A percentile compares a stretch with the other conserved stretches of the same genome.
Conservation (phyloP, 2,113 vertebrate genomes). For the Colaptes auratus region DNA sequence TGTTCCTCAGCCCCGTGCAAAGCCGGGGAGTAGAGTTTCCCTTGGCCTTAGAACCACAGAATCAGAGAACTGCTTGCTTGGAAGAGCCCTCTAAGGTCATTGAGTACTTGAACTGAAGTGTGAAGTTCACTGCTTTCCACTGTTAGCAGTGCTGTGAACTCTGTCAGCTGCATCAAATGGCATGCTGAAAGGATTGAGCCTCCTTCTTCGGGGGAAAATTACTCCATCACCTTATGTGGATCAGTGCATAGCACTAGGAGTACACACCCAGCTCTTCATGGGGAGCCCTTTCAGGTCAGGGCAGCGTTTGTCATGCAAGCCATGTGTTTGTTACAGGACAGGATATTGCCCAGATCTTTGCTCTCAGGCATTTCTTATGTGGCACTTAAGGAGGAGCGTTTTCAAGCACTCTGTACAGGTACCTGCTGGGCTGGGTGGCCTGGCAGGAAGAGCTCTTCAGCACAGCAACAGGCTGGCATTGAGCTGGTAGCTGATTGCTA, state of each 20-base stretch:
- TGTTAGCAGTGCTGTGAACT: background rate
- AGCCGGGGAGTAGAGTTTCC: background rate
- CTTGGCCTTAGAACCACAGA: too few relatives aligned
- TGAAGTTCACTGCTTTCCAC: background rate
- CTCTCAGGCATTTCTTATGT: background rate
- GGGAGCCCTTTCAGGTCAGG: background rate
- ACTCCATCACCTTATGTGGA: background rate
- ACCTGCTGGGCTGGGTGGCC: background rate
- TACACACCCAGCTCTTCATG: background rate
- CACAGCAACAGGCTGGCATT: background rate
- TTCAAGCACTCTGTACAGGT: background rate
- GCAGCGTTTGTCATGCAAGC: background rate
- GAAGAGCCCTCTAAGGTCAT: too few relatives aligned
- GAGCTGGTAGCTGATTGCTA: background rate
- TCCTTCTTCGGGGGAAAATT: background rate
- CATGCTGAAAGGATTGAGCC: background rate
- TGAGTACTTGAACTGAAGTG: background rate
- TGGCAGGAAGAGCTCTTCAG: background rate
- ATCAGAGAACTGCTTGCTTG: too few relatives aligned
- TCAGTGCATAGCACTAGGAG: background rate
- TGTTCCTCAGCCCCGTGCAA: rapidly evolving
- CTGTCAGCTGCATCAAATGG: background rate
- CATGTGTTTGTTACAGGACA: background rate
- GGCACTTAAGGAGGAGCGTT: background rate
- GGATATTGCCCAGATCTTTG: background rate